Percentiles rank a stretch among this genome's conserved stretches.
Conservation (phyloP, 2,113 vertebrate species). For the Sylvilagus bachmani region DNA sequence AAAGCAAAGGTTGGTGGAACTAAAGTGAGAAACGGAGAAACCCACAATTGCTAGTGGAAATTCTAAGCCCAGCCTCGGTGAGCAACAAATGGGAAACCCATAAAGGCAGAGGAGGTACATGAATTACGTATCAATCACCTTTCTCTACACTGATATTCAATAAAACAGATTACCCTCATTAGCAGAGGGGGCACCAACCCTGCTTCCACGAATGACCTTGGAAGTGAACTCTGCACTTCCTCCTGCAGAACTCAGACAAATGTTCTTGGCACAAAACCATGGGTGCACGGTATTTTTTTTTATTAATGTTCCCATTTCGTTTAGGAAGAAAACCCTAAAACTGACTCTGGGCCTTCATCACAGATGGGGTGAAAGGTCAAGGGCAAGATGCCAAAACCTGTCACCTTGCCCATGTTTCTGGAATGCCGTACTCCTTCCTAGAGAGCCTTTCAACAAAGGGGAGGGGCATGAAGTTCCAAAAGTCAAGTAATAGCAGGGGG, state of each 20-base stretch:
- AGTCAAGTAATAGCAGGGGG: no score
- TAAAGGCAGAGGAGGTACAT: not conserved
- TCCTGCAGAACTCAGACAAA: not conserved
- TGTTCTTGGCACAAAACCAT: not conserved
- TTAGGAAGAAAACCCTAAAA: slow-evolving; percentile 12
- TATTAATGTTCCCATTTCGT: not conserved
- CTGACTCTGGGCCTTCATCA: not conserved
- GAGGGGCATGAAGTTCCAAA: no score
- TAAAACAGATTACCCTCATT: not conserved
- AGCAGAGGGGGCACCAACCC: not conserved
- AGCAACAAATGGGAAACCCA: not conserved
- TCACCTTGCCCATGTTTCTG: not conserved
- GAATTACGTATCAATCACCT: not conserved
- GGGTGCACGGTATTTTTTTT: not conserved
- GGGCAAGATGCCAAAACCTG: not conserved
- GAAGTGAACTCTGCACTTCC: not conserved
- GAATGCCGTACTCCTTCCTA: not conserved
- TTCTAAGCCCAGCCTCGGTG: not conserved
- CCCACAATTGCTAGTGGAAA: not conserved
- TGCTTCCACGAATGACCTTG: not conserved
- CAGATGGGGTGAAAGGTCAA: not conserved
- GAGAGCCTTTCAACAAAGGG: not conserved
- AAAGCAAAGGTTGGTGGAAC: not conserved
- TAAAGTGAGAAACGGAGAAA: not conserved
- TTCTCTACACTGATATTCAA: not conserved